These are phyloP conservation scores for Danionella cerebrum DNA, from an alignment of 2,113 vertebrate genomes.

Conservation along the genomic window DNA sequence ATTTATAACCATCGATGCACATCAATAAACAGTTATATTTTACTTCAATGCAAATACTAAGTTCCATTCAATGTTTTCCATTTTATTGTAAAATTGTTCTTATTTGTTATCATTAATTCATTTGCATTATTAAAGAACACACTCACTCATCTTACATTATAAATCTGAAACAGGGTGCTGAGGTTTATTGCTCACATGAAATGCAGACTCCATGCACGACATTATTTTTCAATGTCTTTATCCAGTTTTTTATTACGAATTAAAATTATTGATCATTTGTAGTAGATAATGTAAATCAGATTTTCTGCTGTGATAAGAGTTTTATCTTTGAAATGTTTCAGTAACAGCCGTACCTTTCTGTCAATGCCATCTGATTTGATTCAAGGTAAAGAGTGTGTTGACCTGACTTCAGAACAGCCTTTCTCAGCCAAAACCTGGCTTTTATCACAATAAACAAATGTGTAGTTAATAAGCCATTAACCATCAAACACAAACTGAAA, in stretches of 20 bases:
- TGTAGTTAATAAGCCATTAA: neutral
- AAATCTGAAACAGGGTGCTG: no score
- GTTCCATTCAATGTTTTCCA: no score
- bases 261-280: no score
- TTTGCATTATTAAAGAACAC: no score
- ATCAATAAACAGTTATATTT: no score
- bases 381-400: slow-evolving; percentile 27
- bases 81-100: no score
- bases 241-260: neutral
- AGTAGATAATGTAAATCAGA: neutral
- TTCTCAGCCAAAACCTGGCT: neutral
- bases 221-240: neutral
- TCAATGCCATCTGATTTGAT: slow-evolving; percentile 27
- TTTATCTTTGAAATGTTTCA: slow-evolving; percentile 17
- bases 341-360: slow-evolving; percentile 12
- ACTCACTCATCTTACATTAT: no score
- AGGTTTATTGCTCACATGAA: no score
- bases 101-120: no score
- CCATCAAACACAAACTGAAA: neutral
- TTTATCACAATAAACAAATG: neutral
- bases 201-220: no score
- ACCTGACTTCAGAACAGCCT: slow-evolving; percentile 9
- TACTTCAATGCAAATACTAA: no score
- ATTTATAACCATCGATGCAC: no score
- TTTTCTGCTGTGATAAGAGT: neutral